phyloP scores from a whole-genome alignment of 2,113 vertebrate genomes.

The Poeciliopsis prolifica region DNA sequence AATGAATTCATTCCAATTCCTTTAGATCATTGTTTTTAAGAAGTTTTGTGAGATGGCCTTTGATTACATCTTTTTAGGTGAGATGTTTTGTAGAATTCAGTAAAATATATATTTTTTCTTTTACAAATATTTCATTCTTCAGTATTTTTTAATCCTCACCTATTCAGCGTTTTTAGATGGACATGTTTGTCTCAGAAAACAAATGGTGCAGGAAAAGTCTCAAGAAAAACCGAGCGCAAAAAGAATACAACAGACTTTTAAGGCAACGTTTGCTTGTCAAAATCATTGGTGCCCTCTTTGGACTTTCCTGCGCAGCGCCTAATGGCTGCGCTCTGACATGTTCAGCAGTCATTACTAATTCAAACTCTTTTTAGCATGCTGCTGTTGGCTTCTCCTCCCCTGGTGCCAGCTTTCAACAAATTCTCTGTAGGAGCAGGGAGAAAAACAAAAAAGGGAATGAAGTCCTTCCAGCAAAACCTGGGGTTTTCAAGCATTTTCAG shows the following conservation, averaged over 20 bases:
- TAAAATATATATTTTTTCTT: not conserved
- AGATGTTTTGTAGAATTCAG: not conserved
- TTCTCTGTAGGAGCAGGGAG: slow-evolving; percentile 32
- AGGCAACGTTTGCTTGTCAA: slow-evolving; percentile 1
- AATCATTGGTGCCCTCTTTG: slow-evolving; percentile 15
- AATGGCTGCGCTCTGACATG: slow-evolving; percentile 36
- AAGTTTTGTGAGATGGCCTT: not conserved
- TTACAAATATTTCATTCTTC: too few relatives aligned
- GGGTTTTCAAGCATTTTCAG: slow-evolving; percentile 50
- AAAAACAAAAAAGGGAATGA: slow-evolving; percentile 33
- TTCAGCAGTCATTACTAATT: slow-evolving; percentile 50
- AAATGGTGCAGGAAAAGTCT: not conserved
- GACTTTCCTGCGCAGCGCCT: slow-evolving; percentile 36
- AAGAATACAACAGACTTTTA: not conserved
- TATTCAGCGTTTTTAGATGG: not conserved
- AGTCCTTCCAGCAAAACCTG: slow-evolving; percentile 21
- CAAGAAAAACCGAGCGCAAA: not conserved
- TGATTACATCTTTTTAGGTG: slow-evolving; percentile 8
- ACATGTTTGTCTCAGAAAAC: not conserved
- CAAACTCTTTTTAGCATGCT: slow-evolving; percentile 38
- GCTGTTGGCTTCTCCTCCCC: slow-evolving; percentile 36
- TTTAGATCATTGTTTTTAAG: not conserved
- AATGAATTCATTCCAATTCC: not conserved
- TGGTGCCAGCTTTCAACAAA: slow-evolving; percentile 54
- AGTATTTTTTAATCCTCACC: not conserved